A percentile compares a stretch with the other conserved stretches of the same genome.
Conservation (phyloP, 2,113 vertebrate species). For the Serinus canaria region DNA sequence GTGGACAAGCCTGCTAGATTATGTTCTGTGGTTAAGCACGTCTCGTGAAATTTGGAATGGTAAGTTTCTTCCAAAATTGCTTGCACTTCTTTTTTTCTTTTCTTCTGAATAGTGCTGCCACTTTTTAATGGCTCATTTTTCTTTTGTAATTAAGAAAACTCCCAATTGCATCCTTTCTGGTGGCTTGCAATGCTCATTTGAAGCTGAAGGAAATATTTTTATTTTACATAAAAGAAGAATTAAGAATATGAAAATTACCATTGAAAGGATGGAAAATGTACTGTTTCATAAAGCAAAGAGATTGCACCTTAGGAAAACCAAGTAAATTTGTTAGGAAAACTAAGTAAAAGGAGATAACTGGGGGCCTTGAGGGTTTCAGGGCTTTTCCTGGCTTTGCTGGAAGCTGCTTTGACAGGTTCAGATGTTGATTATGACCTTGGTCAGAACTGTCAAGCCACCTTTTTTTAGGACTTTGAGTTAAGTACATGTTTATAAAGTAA, state of each 20-base stretch:
- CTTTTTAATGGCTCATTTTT: not conserved
- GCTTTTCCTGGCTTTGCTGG: not conserved
- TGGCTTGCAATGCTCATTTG: not conserved
- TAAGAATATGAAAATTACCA: not conserved
- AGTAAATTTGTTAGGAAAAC: not conserved
- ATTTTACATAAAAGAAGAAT: not conserved
- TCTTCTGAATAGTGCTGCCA: not conserved
- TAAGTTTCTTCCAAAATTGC: not conserved
- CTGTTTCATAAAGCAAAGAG: not conserved
- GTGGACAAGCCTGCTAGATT: not conserved
- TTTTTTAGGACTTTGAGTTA: not conserved
- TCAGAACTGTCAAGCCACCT: not conserved
- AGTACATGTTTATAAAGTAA: not conserved
- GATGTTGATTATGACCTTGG: not conserved
- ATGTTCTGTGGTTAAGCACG: accelerated
- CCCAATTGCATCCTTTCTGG: not conserved
- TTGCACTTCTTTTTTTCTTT: not conserved
- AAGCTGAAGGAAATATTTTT: not conserved
- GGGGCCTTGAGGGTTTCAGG: not conserved
- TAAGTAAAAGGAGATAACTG: not conserved
- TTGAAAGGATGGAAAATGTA: not conserved
- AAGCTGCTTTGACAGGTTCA: conserved; percentile 20
- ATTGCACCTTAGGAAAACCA: not conserved
- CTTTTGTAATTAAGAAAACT: not conserved
- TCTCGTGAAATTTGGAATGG: not conserved